These are phyloP conservation scores for Drosophila paulistorum DNA, from an alignment of 1,140 invertebrate genomes.

Conservation along the genomic window DNA sequence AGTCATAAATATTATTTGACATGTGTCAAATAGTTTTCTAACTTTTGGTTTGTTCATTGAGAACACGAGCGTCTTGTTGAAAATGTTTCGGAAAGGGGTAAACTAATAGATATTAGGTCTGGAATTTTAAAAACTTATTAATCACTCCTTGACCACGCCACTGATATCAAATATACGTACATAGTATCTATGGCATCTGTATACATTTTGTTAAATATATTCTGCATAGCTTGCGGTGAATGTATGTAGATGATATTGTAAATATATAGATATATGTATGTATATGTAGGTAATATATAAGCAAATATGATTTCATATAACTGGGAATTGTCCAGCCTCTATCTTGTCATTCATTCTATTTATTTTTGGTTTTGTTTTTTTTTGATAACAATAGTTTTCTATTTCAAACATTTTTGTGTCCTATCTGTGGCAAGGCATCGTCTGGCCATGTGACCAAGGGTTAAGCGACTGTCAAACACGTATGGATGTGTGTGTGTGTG, in stretches of 20 bases:
- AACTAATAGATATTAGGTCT: no score
- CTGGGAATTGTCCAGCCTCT: constrained; percentile 2
- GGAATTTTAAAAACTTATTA: no score
- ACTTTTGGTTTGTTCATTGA: constrained; percentile 21
- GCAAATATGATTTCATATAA: constrained; percentile 10
- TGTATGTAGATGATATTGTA: constrained; percentile 3
- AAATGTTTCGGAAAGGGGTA: neutral
- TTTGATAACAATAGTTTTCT: constrained; percentile 17
- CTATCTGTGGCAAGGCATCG: constrained; percentile 44
- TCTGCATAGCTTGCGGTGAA: constrained; percentile 40
- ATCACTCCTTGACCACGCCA: neutral
- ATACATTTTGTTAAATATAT: constrained; percentile 15
- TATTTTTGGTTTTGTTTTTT: constrained; percentile 8
- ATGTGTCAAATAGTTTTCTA: constrained; percentile 32
- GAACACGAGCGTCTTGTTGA: neutral
- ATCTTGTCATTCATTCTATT: constrained; percentile 12
- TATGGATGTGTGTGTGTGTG: constrained; percentile 3
- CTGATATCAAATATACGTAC: constrained; percentile 6
- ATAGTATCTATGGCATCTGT: constrained; percentile 5
- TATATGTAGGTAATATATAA: neutral
- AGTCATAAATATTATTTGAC: constrained; percentile 17
- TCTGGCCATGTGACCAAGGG: constrained; percentile 18
- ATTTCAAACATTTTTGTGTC: constrained; percentile 40
- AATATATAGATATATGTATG: neutral
- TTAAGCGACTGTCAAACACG: constrained; percentile 35